Base-by-base conservation (phyloP, 2,113 vertebrate species). In the Cinclus cinclus region DNA sequence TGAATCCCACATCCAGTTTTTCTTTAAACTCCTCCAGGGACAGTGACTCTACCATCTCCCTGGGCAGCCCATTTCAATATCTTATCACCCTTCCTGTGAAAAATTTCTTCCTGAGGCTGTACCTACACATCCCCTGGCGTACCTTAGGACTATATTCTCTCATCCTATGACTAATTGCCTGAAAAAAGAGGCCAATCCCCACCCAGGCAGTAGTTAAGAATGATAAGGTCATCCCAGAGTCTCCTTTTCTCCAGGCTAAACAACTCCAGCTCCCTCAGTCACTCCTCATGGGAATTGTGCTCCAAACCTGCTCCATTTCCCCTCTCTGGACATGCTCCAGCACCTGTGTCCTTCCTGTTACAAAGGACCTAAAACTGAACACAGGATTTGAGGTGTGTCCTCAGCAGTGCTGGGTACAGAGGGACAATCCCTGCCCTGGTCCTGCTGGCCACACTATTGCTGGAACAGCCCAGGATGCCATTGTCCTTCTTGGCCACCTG, bases 351-450 rank as follows among this genome's bases (percentile, higher is more conserved):
- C n/a, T 17, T 63, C 11, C 24, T 35, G 16, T 1, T 71, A 37
- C 35, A 20, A 41, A 17, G 8, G 20, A 7, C 13, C 5, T 24
- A 55, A 16, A 71, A 35, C 0, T 15, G 6, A 25, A 12, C n/a
- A 31, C 24, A 41, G n/a, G 13, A 70, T 23, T 52, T 14, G 15
- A 52, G 50, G 25, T 27, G 50, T 52, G 50, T 10, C 33, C 23
- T 39, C 47, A 46, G 7, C 23, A n/a, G 6, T 15, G 41, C 28
- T 2, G 2, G 3, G 13, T 1, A 7, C 19, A 47, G 15, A 1
- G 33, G 19, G 15, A 53, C 15, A 62, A 46, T 39, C 18, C 0
- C 37, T 44, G 10, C 2, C 17, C 52, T 30, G 37, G 0, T 7
- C 37, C 53, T 50, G 31, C 62, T 68, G 62, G 11, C 37, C 44